Percentiles rank a stretch among this genome's conserved stretches.
These are phyloP conservation scores for Hemithea aestivaria DNA, from an alignment of 2,888 invertebrate species.

Conservation along the genomic window DNA sequence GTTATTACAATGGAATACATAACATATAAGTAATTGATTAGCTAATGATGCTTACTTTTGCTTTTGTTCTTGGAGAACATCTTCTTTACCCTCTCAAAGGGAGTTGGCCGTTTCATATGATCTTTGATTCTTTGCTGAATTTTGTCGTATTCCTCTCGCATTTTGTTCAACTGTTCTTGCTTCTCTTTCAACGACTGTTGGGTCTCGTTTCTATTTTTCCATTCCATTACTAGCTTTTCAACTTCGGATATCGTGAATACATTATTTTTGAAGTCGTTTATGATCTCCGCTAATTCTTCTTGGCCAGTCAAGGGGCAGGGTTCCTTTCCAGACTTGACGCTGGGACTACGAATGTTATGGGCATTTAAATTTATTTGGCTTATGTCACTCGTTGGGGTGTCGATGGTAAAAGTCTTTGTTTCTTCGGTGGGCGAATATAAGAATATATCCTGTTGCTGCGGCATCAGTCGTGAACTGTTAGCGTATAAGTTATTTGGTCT, in stretches of 20 bases:
- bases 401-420: slow-evolving; percentile 65
- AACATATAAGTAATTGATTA: not conserved
- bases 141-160: slow-evolving; percentile 89
- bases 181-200: slow-evolving; percentile 92
- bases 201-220: slow-evolving; percentile 92
- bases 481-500: slow-evolving; percentile 70
- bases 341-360: slow-evolving; percentile 65
- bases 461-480: slow-evolving; percentile 65
- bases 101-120: slow-evolving; percentile 86
- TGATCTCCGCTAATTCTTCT: slow-evolving; percentile 91
- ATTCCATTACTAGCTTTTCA: slow-evolving; percentile 90
- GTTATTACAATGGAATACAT: too few relatives aligned
- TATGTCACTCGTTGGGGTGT: slow-evolving; percentile 74
- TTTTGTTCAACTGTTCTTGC: slow-evolving; percentile 88
- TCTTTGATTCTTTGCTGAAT: slow-evolving; percentile 88
- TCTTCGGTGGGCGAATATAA: slow-evolving; percentile 75
- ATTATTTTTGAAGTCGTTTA: slow-evolving; percentile 93
- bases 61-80: slow-evolving; percentile 84
- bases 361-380: slow-evolving; percentile 68
- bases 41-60: slow-evolving; percentile 53
- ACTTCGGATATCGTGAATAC: slow-evolving; percentile 91
- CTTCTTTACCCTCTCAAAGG: slow-evolving; percentile 88
- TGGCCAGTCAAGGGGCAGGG: slow-evolving; percentile 75
- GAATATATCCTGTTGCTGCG: slow-evolving; percentile 67
- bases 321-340: slow-evolving; percentile 66